Conservation (phyloP, 2,797 vertebrate species). For the Podarcis siculus region DNA sequence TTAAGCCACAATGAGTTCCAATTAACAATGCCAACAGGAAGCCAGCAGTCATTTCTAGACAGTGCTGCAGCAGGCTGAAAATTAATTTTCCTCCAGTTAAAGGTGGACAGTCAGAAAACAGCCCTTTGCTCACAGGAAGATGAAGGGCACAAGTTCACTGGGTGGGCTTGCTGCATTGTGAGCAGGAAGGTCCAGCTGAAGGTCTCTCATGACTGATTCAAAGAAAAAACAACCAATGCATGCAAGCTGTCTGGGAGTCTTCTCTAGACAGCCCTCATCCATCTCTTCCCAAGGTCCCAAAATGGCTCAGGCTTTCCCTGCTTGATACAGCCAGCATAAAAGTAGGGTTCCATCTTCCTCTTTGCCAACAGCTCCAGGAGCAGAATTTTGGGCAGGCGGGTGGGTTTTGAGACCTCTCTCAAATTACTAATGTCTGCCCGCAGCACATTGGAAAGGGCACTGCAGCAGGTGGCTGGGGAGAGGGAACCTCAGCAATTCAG, state of each 20-base stretch:
- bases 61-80: slow-evolving; percentile 35
- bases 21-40: slow-evolving; percentile 64
- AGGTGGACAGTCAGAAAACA: background rate
- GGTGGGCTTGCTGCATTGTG: background rate
- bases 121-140: background rate
- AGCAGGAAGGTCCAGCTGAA: background rate
- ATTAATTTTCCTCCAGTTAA: slow-evolving; percentile 57
- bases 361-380: no score
- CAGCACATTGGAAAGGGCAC: background rate
- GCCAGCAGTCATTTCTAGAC: slow-evolving; percentile 29
- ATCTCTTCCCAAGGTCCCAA: background rate
- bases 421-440: background rate
- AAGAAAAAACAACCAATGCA: background rate
- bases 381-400: no score
- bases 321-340: background rate
- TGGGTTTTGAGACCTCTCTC: background rate
- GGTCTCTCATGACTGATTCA: no score
- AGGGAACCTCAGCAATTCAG: no score
- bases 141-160: no score
- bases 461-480: background rate
- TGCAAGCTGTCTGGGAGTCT: no score
- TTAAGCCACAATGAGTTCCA: slow-evolving; percentile 58
- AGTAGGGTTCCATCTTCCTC: no score
- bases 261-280: background rate
- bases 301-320: no score